Conservation (phyloP, 1,140 invertebrate genomes). For the Bilobella aurantiaca region DNA sequence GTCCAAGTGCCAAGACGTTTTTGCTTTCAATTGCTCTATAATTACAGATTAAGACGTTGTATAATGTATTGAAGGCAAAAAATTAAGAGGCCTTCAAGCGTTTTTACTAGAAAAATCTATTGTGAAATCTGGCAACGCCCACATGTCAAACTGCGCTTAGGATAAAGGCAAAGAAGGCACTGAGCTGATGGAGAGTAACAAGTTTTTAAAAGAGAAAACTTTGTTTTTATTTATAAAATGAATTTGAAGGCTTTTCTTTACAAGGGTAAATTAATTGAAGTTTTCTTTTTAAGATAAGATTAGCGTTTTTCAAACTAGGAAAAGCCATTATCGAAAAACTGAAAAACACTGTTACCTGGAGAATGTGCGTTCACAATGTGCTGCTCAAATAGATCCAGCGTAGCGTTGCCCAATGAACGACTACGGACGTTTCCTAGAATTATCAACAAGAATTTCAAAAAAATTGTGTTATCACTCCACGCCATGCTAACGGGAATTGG, state of each 20-base stretch:
- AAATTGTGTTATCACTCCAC: not conserved
- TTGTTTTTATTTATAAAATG: too few species aligned
- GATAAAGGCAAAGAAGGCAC: too few species aligned
- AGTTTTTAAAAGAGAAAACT: too few species aligned
- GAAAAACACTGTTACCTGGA: conserved; percentile 58
- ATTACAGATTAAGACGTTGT: too few species aligned
- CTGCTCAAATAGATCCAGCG: conserved; percentile 61
- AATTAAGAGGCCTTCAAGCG: too few species aligned
- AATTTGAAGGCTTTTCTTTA: not conserved
- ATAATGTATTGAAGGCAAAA: too few species aligned
- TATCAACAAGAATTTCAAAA: conserved; percentile 14
- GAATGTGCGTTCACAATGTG: conserved; percentile 94
- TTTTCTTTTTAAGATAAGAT: not conserved
- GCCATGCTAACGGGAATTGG: too few species aligned
- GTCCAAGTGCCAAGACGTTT: not conserved
- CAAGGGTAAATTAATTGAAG: not conserved
- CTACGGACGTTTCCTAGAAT: conserved; percentile 25
- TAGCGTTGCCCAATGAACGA: conserved; percentile 28
- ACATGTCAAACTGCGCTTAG: too few species aligned
- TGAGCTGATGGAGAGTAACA: too few species aligned
- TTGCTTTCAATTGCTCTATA: not conserved
- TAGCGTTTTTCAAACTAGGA: not conserved
- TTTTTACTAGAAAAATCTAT: too few species aligned
- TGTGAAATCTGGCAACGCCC: too few species aligned
- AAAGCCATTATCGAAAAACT: not conserved